Conservation (phyloP, 2,113 vertebrate species). For the Sterrhoptilus dennistouni region DNA sequence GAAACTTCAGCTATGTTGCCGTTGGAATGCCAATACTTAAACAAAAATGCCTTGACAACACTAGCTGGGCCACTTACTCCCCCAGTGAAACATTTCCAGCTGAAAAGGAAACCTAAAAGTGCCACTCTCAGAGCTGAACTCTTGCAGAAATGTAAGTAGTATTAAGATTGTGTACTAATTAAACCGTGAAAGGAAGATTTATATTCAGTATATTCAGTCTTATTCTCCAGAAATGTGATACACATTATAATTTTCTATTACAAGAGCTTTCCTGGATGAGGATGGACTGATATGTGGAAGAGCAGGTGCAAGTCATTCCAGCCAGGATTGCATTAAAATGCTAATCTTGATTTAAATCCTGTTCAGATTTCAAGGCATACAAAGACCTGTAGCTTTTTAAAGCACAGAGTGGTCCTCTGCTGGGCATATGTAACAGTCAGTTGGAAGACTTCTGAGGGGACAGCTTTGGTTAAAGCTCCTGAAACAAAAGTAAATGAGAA, state of each 20-base stretch:
- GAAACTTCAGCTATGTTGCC: conserved; percentile 96
- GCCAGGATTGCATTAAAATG: neutral
- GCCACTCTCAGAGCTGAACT: conserved; percentile 96
- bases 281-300: neutral
- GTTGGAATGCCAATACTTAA: conserved; percentile 95
- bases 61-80: conserved; percentile 94
- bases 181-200: neutral
- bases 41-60: conserved; percentile 93
- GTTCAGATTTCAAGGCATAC: neutral
- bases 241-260: neutral
- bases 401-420: neutral
- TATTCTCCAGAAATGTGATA: neutral
- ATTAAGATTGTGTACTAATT: neutral
- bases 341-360: neutral
- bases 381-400: neutral
- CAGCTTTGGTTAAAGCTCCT: neutral
- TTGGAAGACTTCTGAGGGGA: neutral
- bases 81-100: conserved; percentile 96
- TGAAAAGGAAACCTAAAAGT: conserved; percentile 97
- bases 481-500: neutral
- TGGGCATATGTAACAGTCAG: neutral
- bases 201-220: neutral
- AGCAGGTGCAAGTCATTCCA: neutral
- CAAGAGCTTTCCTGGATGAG: neutral
- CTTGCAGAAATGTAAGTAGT: conserved; percentile 92